These are phyloP conservation scores for Lepidotrigona ventralis DNA, from an alignment of 1,140 invertebrate genomes.

Conservation along the genomic window DNA sequence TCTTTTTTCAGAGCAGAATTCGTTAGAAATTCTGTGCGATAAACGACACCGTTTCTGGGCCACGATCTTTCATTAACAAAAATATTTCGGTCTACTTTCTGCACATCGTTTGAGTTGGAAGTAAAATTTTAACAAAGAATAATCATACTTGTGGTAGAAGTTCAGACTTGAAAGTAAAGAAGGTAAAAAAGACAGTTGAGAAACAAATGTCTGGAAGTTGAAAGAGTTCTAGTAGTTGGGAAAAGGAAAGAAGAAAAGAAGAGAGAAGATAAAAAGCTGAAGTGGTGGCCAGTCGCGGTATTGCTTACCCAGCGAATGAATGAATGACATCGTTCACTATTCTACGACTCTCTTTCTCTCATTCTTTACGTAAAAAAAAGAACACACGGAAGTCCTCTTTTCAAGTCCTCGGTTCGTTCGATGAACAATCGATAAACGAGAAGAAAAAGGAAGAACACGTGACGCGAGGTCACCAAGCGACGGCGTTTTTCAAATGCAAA, in stretches of 20 bases:
- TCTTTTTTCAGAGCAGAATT: slow-evolving; percentile 13
- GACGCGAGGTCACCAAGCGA: slow-evolving; percentile 72
- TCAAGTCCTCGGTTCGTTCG: slow-evolving; percentile 22
- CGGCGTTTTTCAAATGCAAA: slow-evolving; percentile 65
- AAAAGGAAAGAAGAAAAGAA: no score
- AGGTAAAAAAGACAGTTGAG: no score
- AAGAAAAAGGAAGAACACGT: slow-evolving; percentile 47
- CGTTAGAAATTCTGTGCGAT: slow-evolving; percentile 20
- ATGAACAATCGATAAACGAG: slow-evolving; percentile 19
- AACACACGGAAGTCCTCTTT: slow-evolving; percentile 15
- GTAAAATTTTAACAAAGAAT: neutral
- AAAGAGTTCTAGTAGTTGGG: neutral
- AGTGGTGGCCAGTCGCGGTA: slow-evolving; percentile 11
- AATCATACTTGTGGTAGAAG: no score
- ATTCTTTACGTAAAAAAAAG: slow-evolving; percentile 37
- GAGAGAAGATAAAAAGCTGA: neutral
- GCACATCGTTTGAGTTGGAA: no score
- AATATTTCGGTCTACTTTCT: no score
- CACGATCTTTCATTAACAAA: neutral
- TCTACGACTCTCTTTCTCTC: slow-evolving; percentile 50
- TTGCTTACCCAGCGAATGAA: slow-evolving; percentile 40
- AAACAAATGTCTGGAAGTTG: neutral
- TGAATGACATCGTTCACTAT: slow-evolving; percentile 31
- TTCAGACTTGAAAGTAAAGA: neutral
- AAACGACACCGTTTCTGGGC: slow-evolving; percentile 29